A percentile compares a stretch with the other conserved stretches of the same genome.
phyloP scores from a whole-genome alignment of 2,888 invertebrate genomes.

The Chloroclystis v-ata region DNA sequence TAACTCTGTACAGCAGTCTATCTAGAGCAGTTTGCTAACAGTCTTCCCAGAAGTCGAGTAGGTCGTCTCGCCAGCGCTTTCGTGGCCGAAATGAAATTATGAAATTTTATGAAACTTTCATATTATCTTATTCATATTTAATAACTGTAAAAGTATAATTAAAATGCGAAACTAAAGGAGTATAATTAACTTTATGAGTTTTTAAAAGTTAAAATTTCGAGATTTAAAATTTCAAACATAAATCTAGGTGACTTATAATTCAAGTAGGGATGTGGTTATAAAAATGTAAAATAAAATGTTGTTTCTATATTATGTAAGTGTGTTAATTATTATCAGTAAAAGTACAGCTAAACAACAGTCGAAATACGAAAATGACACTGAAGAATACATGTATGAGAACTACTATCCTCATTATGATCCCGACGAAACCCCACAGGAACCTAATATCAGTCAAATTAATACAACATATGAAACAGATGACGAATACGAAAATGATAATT shows the following conservation, averaged over 20 bases:
- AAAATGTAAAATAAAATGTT: background rate
- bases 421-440: background rate
- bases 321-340: background rate
- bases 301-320: background rate
- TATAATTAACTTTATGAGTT: no score
- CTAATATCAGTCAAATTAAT: background rate
- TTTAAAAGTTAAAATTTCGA: constrained; percentile 13
- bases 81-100: no score
- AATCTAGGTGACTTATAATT: constrained; percentile 1
- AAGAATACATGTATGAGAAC: constrained; percentile 24
- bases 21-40: no score
- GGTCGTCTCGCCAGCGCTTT: no score
- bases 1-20: no score
- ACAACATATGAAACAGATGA: constrained; percentile 6
- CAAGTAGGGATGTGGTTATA: background rate
- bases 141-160: no score
- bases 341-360: background rate
- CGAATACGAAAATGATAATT: constrained; percentile 7
- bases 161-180: no score
- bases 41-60: no score
- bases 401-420: constrained; percentile 6
- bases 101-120: no score
- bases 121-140: no score
- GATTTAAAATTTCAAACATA: background rate
- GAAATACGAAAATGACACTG: constrained; percentile 1